Base-by-base conservation (phyloP, 2,888 invertebrate genomes). In the Drosophila multiciliata region DNA sequence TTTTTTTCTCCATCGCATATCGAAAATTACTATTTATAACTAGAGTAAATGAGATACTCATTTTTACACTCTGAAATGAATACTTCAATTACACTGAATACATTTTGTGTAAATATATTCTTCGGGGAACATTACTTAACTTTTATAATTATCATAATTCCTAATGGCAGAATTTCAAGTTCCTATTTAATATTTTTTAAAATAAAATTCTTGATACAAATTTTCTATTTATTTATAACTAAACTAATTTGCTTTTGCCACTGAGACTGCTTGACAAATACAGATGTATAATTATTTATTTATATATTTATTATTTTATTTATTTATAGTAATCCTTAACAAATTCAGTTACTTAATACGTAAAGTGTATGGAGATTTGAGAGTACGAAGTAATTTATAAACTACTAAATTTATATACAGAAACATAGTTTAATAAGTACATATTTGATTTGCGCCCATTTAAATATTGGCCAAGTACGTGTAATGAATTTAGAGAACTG, bases 141-240 rank as follows among this genome's bases (percentile, higher is more conserved):
- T 6, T 11, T 42, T 6, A 20, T 12, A 7, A 7, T 12, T 12
- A 20, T 12, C 12, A 12, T 1, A 7, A 12, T 45, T 45, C 7
- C 7, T 1, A 20, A 38, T 3, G 7, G 36, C 1, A 1, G 3
- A 36, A 45, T 8, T 38, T 38, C 17, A 17, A 38, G 17, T 17
- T 17, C 1, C 38, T 3, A 15, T 12, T 7, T 23, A 1, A 45
- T 15, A 20, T 12, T 42, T 11, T 11, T 0, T 6, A 11, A 6
- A 1, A 0, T 1, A 6, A 20, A 20, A 0, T 12, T n/a, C 2
- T 42, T 20, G 42, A 11, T 3, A 1, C 0, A 42, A 6, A 42
- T 42, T 11, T 20, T 42, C 6, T 6, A 20, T 12, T 20, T 20
- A 1, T 1, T 42, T 23, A 23, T 23, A 23, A 23, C 2, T 23